Percentiles rank a stretch among this genome's conserved stretches.
Conservation (phyloP, 2,888 invertebrate species). For the Rotaria macrura region DNA sequence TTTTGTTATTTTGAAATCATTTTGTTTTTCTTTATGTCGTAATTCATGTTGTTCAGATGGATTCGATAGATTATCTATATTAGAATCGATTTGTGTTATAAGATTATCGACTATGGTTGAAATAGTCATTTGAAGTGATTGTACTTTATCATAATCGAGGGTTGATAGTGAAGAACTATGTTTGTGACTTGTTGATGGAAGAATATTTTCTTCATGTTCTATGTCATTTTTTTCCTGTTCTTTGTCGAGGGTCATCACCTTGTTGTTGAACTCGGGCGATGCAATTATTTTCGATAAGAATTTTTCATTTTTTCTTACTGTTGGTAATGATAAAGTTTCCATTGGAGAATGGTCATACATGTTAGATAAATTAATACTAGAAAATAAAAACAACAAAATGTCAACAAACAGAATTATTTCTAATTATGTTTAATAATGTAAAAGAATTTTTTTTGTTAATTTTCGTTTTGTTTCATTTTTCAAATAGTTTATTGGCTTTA, state of each 20-base stretch:
- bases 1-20: background rate
- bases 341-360: background rate
- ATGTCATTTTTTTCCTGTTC: background rate
- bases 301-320: background rate
- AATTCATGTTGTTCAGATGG: background rate
- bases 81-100: background rate
- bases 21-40: background rate
- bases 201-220: background rate
- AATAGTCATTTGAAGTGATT: background rate
- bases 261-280: background rate
- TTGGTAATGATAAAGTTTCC: background rate
- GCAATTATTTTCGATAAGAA: background rate
- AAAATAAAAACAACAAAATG: background rate
- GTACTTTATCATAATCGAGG: background rate
- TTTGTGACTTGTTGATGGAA: background rate
- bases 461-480: background rate
- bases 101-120: background rate
- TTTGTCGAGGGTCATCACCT: background rate
- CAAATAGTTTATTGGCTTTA: background rate
- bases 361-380: background rate
- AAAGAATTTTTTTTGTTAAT: background rate
- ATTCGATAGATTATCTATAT: background rate
- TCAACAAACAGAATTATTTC: background rate
- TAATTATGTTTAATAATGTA: background rate
- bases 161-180: background rate